Conservation (phyloP, 2,888 invertebrate species). For the Parnassius mnemosyne region DNA sequence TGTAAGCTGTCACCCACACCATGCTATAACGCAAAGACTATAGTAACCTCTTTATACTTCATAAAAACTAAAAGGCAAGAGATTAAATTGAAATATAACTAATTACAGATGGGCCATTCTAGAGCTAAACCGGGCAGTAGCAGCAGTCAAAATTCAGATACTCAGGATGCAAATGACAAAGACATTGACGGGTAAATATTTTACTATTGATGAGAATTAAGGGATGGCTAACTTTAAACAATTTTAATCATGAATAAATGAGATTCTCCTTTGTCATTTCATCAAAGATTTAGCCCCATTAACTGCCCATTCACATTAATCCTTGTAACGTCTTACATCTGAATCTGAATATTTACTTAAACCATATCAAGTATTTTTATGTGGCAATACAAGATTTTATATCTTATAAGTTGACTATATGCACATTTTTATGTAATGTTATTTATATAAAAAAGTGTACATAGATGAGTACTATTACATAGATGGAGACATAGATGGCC, state of each 20-base stretch:
- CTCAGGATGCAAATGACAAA: conserved; percentile 64
- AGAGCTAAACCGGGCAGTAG: conserved; percentile 63
- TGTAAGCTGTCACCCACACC: too few species aligned
- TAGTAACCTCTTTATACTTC: neutral
- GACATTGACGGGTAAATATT: conserved; percentile 75
- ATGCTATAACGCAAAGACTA: too few species aligned
- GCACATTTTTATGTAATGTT: too few species aligned
- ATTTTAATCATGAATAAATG: neutral
- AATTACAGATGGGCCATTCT: conserved; percentile 74
- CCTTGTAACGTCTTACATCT: too few species aligned
- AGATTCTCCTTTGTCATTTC: conserved; percentile 14
- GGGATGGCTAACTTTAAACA: neutral
- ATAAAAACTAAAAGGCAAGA: conserved; percentile 7
- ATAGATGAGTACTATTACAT: too few species aligned
- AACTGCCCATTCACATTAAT: conserved; percentile 18
- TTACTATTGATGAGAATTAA: conserved; percentile 4
- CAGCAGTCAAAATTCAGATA: conserved; percentile 66
- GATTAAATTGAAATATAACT: conserved; percentile 39
- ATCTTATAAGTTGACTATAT: too few species aligned
- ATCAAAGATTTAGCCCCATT: conserved; percentile 11
- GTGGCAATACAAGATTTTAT: too few species aligned
- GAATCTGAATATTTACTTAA: too few species aligned
- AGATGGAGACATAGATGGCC: too few species aligned
- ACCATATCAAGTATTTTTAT: too few species aligned
- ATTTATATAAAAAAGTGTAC: too few species aligned